Evolutionary conservation across 2,113 vertebrate genomes (phyloP), one percentile per base, ranked within the genome.

Genomic region (Ceyx margarethae): DNA sequence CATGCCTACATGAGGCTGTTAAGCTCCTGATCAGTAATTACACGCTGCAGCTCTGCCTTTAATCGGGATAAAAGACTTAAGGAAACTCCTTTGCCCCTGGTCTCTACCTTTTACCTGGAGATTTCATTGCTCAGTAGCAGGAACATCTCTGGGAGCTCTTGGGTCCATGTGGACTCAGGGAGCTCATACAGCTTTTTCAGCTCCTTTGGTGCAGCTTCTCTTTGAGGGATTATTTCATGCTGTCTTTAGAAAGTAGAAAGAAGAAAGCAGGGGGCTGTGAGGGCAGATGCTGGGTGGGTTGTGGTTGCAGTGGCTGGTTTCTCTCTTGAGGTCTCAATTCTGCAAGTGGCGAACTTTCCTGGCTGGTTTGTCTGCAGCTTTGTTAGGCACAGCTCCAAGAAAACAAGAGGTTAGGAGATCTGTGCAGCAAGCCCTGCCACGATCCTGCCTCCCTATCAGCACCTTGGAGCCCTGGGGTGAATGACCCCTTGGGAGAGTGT

Each of bases 31-130:
- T 89, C 33, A 12, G 67, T 87, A 93, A 92, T 96, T 92, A 91
- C 64, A 53, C 71, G 10, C 81, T 71, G 75, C 81, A 89, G 71
- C 81, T 77, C 78, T 79, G 87, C 72, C 75, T 79, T 89, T 96
- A 87, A 94, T 93, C 40, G 1, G 91, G 92, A 91, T 94, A 60
- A 94, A 89, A 87, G 91, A 69, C 89, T 92, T 90, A 76, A 89
- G 87, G 78, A 85, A 89, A 80, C 91, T 93, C 91, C 78, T 91
- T 85, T 89, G 62, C 94, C 58, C 61, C 78, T 56, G 58, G 72
- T 93, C 89, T 89, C 54, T 79, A 29, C 71, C 90, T 93, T 92
- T 87, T 90, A 56, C 89, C 81, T 80, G 26, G 84, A 93, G 56
- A 35, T 62, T 81, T 87, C 73, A 28, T 60, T 85, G 81, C 84